Conservation (phyloP, 1,140 invertebrate species). For the Paralvinella palmiformis region DNA sequence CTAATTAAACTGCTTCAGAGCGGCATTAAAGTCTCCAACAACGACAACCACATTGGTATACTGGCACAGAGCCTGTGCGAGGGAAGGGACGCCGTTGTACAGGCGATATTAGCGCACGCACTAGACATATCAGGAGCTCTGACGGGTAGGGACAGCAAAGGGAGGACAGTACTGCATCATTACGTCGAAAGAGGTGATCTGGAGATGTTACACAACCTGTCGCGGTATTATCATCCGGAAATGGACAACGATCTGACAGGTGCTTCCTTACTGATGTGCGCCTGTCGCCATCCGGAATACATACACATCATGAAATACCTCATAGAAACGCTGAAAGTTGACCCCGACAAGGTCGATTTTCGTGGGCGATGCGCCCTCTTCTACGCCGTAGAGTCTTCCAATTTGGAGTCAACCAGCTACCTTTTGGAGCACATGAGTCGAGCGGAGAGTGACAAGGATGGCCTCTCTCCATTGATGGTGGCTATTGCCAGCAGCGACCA, state of each 20-base stretch:
- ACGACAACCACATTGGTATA: background rate
- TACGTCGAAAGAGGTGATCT: slow-evolving; percentile 12
- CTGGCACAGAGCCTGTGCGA: background rate
- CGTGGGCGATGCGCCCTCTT: slow-evolving; percentile 10
- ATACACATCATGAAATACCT: background rate
- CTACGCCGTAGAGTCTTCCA: slow-evolving; percentile 7
- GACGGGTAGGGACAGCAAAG: slow-evolving; percentile 7
- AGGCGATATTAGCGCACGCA: background rate
- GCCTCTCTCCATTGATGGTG: background rate
- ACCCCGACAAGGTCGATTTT: slow-evolving; percentile 1
- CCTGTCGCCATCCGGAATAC: slow-evolving; percentile 3
- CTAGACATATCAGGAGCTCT: background rate
- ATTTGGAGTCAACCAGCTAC: background rate
- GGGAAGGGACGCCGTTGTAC: background rate
- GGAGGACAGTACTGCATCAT: slow-evolving; percentile 7
- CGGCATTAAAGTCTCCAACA: background rate
- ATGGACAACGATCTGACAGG: slow-evolving; percentile 9
- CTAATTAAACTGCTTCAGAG: background rate
- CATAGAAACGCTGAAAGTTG: background rate
- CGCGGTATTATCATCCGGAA: background rate
- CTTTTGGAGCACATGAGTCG: slow-evolving; percentile 1
- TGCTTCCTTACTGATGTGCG: slow-evolving; percentile 12
- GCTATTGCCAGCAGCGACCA: slow-evolving; percentile 12
- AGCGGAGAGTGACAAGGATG: background rate
- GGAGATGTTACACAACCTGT: background rate